phyloP scores from a whole-genome alignment of 2,797 vertebrate species.

The Masticophis lateralis region DNA sequence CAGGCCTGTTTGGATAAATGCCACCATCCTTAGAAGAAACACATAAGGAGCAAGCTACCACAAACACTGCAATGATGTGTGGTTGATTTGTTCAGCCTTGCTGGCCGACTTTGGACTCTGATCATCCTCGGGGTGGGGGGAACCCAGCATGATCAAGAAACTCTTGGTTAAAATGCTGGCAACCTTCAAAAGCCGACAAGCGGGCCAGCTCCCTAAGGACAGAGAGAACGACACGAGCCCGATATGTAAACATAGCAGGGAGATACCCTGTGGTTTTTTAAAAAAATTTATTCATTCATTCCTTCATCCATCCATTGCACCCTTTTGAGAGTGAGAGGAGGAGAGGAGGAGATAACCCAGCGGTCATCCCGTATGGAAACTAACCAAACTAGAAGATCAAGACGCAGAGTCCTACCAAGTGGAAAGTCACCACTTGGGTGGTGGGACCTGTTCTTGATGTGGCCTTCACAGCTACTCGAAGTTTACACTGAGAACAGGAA shows the following conservation, averaged over 20 bases:
- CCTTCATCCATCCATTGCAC: neutral
- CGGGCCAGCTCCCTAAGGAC: neutral
- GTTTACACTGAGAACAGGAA: neutral
- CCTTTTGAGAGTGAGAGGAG: neutral
- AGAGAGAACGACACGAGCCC: neutral
- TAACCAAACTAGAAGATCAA: neutral
- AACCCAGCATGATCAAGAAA: neutral
- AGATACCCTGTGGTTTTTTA: neutral
- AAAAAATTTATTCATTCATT: neutral
- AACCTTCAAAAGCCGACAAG: neutral
- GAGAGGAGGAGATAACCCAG: neutral
- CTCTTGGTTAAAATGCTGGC: neutral
- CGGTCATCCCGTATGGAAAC: neutral
- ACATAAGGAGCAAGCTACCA: neutral
- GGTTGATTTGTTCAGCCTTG: neutral
- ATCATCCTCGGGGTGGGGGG: neutral
- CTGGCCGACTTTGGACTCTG: neutral
- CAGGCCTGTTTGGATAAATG: neutral
- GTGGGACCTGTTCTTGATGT: neutral
- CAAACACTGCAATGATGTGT: neutral
- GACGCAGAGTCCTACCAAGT: neutral
- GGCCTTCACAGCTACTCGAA: neutral
- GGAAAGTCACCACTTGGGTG: neutral
- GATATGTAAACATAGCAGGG: slow-evolving; percentile 26
- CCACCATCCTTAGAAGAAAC: neutral